Percentiles rank a stretch among this genome's conserved stretches.
Evolutionary conservation across 2,797 vertebrate genomes (phyloP).

Genomic region (Orestias chungarensis): DNA sequence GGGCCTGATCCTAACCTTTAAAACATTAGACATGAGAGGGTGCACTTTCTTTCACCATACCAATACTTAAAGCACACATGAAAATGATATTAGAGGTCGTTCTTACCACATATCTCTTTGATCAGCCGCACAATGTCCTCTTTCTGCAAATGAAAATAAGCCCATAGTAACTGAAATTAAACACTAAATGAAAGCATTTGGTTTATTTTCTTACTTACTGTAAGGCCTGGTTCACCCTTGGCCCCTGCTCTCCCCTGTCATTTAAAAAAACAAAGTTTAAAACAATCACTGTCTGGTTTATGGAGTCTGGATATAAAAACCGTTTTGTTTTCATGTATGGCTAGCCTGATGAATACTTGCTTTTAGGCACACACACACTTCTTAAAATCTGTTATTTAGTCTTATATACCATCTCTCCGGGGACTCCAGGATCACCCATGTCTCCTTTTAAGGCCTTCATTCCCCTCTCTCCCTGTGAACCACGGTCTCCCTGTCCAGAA

Average conservation of each 20-base stretch:
- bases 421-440: constrained; percentile 83
- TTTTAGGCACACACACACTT: not conserved
- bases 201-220: constrained; percentile 75
- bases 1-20: not conserved
- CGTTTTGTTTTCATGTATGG: not conserved
- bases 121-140: constrained; percentile 92
- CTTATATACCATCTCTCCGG: constrained; percentile 80
- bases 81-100: not conserved
- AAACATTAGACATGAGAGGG: not conserved
- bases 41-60: not conserved
- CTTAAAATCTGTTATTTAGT: not conserved
- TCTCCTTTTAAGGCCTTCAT: constrained; percentile 86
- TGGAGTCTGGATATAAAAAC: not conserved
- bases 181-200: constrained; percentile 7
- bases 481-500: constrained; percentile 84
- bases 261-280: constrained; percentile 14
- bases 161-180: constrained; percentile 2
- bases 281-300: constrained; percentile 11
- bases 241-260: constrained; percentile 82
- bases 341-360: not conserved
- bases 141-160: constrained; percentile 75
- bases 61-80: not conserved
- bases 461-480: constrained; percentile 85
- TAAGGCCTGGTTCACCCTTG: constrained; percentile 89
- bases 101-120: constrained; percentile 92